Conservation (phyloP, 2,113 vertebrate species). For the Malurus cyaneus region DNA sequence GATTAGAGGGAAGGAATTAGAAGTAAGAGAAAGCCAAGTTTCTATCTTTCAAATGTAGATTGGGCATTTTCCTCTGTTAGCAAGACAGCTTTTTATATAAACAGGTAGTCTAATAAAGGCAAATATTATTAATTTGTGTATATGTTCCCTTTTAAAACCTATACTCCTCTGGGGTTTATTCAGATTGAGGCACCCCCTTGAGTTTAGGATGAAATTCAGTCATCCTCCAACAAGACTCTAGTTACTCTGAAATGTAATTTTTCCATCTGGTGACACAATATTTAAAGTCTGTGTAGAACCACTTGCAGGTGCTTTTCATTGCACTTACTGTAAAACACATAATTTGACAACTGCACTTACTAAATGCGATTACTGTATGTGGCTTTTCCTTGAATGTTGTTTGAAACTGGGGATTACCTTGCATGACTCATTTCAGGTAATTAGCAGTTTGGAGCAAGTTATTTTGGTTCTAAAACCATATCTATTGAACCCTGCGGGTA, state of each 20-base stretch:
- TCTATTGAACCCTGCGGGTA: neutral
- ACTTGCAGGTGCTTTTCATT: neutral
- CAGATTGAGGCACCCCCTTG: neutral
- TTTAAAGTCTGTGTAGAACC: neutral
- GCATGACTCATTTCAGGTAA: neutral
- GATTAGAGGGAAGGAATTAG: neutral
- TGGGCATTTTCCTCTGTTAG: neutral
- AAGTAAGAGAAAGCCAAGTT: neutral
- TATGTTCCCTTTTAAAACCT: neutral
- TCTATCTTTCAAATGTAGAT: neutral
- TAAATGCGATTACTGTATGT: neutral
- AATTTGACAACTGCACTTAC: neutral
- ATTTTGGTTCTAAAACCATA: neutral
- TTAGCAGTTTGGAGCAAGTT: neutral
- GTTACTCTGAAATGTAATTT: neutral
- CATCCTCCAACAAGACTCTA: neutral
- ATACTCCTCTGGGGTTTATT: neutral
- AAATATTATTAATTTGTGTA: neutral
- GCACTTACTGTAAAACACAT: neutral
- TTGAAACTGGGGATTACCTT: neutral
- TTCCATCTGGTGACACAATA: neutral
- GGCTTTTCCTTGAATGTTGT: neutral
- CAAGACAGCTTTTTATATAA: neutral
- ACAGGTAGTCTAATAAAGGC: neutral
- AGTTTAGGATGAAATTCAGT: neutral